A percentile compares a stretch with the other conserved stretches of the same genome.
Evolutionary conservation across 2,888 invertebrate genomes (phyloP).

Genomic region (Dysmachus trigonus): DNA sequence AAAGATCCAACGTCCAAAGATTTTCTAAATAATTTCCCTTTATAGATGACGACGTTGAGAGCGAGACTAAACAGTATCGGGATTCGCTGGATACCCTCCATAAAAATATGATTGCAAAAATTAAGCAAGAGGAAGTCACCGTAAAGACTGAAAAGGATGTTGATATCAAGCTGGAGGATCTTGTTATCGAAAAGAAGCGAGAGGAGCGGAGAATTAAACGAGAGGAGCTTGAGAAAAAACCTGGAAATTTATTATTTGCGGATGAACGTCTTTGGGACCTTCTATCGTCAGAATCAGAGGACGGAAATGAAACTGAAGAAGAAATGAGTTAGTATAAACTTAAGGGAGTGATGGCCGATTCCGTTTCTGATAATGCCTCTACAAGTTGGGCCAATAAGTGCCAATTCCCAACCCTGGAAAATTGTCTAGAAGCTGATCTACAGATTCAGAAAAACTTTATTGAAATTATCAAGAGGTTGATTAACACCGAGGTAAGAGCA

Average conservation of each 20-base stretch:
- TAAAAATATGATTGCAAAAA: constrained; percentile 12
- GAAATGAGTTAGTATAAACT: constrained; percentile 42
- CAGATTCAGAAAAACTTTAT: not conserved
- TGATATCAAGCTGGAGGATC: constrained; percentile 44
- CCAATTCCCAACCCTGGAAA: not conserved
- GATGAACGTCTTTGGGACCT: constrained; percentile 55
- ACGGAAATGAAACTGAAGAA: constrained; percentile 51
- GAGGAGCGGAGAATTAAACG: constrained; percentile 52
- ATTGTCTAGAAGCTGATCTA: not conserved
- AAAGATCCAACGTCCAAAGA: no score
- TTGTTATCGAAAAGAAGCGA: constrained; percentile 50
- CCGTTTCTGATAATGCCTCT: not conserved
- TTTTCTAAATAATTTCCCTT: not conserved
- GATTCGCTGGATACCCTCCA: constrained; percentile 50
- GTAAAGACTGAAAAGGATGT: constrained; percentile 42
- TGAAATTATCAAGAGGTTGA: not conserved
- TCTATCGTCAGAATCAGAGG: constrained; percentile 53
- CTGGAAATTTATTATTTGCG: constrained; percentile 55
- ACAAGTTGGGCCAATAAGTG: not conserved
- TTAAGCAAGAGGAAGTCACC: constrained; percentile 5
- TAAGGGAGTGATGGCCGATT: not conserved
- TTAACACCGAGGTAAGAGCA: not conserved
- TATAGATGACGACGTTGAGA: constrained; percentile 52
- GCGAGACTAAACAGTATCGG: constrained; percentile 52
- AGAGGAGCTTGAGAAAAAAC: constrained; percentile 52